phyloP scores from a whole-genome alignment of 1,140 invertebrate genomes.

The Cephus cinctus region DNA sequence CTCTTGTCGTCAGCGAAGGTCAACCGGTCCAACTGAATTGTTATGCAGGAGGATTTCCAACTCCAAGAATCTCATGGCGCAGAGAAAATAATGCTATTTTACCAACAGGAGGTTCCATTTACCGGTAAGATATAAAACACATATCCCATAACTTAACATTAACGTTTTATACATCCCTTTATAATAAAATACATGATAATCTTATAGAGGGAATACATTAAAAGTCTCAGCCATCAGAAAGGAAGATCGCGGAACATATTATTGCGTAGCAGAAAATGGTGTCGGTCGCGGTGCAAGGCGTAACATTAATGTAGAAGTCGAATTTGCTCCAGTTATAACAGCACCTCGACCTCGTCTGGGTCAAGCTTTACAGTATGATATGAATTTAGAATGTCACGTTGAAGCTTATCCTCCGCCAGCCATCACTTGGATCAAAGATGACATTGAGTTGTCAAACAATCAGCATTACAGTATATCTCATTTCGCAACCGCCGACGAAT shows the following conservation, averaged over 20 bases:
- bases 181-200: conserved; percentile 17
- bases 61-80: conserved; percentile 84
- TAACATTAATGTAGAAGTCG: conserved; percentile 87
- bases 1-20: conserved; percentile 79
- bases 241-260: conserved; percentile 89
- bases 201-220: conserved; percentile 77
- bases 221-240: conserved; percentile 79
- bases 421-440: conserved; percentile 85
- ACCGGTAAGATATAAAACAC: conserved; percentile 48
- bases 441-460: conserved; percentile 77
- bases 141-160: background rate
- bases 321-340: conserved; percentile 83
- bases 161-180: background rate
- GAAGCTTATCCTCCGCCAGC: conserved; percentile 90
- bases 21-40: conserved; percentile 80
- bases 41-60: conserved; percentile 81
- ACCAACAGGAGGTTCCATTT: conserved; percentile 83
- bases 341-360: conserved; percentile 78
- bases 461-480: conserved; percentile 88
- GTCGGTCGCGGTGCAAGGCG: conserved; percentile 81
- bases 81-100: conserved; percentile 90
- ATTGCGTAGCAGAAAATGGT: conserved; percentile 90
- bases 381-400: conserved; percentile 89
- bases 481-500: conserved; percentile 86
- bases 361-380: conserved; percentile 88